Conservation (phyloP, 2,888 invertebrate species). For the Acholoe squamosa region DNA sequence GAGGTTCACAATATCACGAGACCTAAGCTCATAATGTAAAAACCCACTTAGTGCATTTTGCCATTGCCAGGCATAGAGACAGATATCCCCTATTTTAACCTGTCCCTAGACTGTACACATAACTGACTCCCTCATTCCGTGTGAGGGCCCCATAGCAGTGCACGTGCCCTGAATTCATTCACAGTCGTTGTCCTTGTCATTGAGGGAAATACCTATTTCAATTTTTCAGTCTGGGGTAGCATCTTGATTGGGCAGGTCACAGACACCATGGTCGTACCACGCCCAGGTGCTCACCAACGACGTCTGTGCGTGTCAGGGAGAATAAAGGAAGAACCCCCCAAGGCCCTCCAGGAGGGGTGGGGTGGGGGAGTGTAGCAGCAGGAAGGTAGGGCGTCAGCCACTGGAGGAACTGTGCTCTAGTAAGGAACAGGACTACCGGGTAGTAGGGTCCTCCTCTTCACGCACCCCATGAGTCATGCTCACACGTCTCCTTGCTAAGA, state of each 20-base stretch:
- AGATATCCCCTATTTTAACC: not conserved
- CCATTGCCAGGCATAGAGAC: not conserved
- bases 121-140: not conserved
- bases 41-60: not conserved
- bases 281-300: constrained; percentile 27
- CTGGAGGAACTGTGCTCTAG: too few relatives aligned
- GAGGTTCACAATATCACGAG: not conserved
- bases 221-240: not conserved
- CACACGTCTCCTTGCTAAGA: not conserved
- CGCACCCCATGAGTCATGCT: constrained; percentile 15
- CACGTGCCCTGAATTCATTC: not conserved
- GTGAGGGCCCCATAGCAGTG: not conserved
- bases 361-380: not conserved
- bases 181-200: not conserved
- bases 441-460: not conserved
- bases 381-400: not conserved
- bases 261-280: not conserved
- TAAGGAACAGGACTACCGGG: not conserved
- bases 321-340: constrained; percentile 5
- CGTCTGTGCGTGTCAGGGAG: not conserved
- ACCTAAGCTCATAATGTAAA: not conserved
- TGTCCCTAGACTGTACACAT: not conserved
- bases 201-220: not conserved
- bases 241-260: not conserved
- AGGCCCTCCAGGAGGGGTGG: not conserved